A percentile compares a stretch with the other conserved stretches of the same genome.
Conservation (phyloP, 2,113 vertebrate species). For the Corythoichthys intestinalis region DNA sequence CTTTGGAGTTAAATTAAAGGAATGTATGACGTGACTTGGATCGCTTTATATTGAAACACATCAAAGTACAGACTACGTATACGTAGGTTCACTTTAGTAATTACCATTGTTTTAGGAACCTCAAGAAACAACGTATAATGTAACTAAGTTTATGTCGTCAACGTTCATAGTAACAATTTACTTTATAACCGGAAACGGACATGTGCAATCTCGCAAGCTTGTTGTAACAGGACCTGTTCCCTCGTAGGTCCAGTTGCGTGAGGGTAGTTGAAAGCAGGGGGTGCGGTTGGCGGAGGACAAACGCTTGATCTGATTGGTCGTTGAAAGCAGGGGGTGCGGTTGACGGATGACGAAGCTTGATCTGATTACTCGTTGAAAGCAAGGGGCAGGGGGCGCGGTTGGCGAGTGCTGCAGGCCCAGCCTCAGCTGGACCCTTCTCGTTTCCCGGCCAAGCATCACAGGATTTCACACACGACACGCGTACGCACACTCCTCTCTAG, state of each 20-base stretch:
- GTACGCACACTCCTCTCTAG: neutral
- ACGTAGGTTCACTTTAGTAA: neutral
- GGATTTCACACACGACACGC: neutral
- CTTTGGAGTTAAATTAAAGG: too few species aligned
- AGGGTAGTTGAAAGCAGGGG: too few species aligned
- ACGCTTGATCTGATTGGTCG: too few species aligned
- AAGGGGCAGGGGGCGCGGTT: too few species aligned
- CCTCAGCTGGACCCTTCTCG: too few species aligned
- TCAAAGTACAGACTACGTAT: neutral
- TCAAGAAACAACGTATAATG: neutral
- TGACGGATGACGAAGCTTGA: too few species aligned
- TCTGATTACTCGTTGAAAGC: too few species aligned
- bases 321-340: too few species aligned
- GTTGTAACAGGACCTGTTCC: neutral
- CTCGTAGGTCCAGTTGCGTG: too few species aligned
- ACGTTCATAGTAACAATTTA: neutral
- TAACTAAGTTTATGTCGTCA: neutral
- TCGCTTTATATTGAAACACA: neutral
- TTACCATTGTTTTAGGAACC: neutral
- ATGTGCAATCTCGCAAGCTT: neutral
- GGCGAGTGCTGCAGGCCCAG: too few species aligned
- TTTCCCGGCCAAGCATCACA: neutral
- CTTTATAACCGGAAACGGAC: neutral
- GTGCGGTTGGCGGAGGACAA: too few species aligned
- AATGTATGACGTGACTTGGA: too few species aligned